phyloP scores from a whole-genome alignment of 2,888 invertebrate species.

The Graphium colonna region DNA sequence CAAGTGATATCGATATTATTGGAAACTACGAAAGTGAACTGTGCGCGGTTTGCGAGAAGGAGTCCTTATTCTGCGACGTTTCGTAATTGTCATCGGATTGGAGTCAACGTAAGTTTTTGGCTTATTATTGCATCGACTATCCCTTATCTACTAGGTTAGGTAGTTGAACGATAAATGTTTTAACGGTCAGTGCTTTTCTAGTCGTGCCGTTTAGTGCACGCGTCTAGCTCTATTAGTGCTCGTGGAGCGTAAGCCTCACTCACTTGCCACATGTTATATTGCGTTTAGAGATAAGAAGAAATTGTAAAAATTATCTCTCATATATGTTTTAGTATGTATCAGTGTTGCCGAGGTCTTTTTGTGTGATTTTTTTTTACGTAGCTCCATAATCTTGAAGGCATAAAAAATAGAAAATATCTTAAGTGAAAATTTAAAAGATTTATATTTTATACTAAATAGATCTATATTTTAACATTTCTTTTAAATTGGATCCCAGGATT shows the following conservation, averaged over 20 bases:
- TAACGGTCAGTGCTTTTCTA: constrained; percentile 6
- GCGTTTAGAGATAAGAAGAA: too few species aligned
- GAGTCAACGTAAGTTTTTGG: constrained; percentile 27
- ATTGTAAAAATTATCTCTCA: neutral
- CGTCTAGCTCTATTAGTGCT: neutral
- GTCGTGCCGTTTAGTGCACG: neutral
- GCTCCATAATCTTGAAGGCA: too few species aligned
- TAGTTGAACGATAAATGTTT: constrained; percentile 20
- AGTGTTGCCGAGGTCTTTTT: too few species aligned
- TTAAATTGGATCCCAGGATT: too few species aligned
- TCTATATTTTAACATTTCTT: too few species aligned
- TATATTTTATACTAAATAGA: too few species aligned
- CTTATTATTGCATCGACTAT: constrained; percentile 28
- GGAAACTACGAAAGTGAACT: constrained; percentile 71
- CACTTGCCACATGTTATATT: too few species aligned
- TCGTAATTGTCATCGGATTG: constrained; percentile 33
- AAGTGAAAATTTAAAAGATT: too few species aligned
- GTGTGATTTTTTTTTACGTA: too few species aligned
- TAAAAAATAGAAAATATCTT: neutral
- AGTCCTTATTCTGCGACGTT: constrained; percentile 43
- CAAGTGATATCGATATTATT: constrained; percentile 70
- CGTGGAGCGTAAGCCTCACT: too few species aligned
- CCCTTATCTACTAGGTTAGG: constrained; percentile 27
- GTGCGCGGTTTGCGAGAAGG: constrained; percentile 59
- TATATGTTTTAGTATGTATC: neutral